A percentile compares a stretch with the other conserved stretches of the same genome.
Evolutionary conservation across 2,888 invertebrate genomes (phyloP).

Genomic region (Pecten maximus): DNA sequence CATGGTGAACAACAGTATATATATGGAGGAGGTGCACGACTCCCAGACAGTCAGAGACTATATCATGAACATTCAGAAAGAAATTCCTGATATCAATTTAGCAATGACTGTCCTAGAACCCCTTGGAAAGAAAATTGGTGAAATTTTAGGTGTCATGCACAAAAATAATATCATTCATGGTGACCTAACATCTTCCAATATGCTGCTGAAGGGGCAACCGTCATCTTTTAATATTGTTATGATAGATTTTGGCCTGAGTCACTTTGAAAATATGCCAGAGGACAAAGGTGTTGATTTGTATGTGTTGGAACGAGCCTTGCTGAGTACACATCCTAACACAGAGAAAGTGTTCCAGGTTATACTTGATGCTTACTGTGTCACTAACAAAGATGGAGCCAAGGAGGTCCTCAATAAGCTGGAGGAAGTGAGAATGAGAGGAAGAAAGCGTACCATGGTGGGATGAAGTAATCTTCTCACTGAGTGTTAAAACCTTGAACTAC

Average conservation of each 20-base stretch:
- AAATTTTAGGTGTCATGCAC: slow-evolving; percentile 90
- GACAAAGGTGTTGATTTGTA: slow-evolving; percentile 99
- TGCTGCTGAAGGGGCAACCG: slow-evolving; percentile 86
- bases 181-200: slow-evolving; percentile 98
- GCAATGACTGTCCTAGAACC: slow-evolving; percentile 75
- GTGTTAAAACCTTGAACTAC: too few relatives aligned
- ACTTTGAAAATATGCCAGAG: slow-evolving; percentile 90
- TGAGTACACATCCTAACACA: slow-evolving; percentile 93
- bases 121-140: slow-evolving; percentile 88
- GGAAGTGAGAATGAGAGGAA: slow-evolving; percentile 94
- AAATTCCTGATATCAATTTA: not conserved
- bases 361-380: slow-evolving; percentile 74
- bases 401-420: slow-evolving; percentile 92
- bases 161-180: slow-evolving; percentile 95
- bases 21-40: slow-evolving; percentile 91
- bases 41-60: slow-evolving; percentile 91
- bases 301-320: slow-evolving; percentile 95
- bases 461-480: too few relatives aligned
- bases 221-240: slow-evolving; percentile 86
- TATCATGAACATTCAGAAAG: slow-evolving; percentile 83
- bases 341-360: slow-evolving; percentile 83
- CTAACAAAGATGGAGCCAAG: slow-evolving; percentile 82
- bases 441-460: slow-evolving; percentile 98
- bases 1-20: slow-evolving; percentile 89
- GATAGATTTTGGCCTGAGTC: slow-evolving; percentile 98